Evolutionary conservation across 2,888 invertebrate genomes (phyloP).

Genomic region (Plagodis pulveraria): DNA sequence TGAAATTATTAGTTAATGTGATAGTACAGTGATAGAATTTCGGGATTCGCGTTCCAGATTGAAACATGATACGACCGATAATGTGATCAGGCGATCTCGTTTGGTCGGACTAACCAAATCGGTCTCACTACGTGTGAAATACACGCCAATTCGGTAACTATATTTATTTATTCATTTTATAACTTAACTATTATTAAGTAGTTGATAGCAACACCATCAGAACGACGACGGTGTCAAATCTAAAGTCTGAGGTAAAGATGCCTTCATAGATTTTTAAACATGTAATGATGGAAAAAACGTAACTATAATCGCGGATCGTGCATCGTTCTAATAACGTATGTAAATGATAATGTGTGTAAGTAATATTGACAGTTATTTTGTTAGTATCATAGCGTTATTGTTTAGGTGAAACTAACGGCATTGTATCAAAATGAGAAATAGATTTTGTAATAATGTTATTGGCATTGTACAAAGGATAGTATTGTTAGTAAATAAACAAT

Average conservation of each 20-base stretch:
- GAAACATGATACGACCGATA: constrained; percentile 20
- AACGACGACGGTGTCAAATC: constrained; percentile 80
- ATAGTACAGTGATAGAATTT: constrained; percentile 76
- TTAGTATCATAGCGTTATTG: constrained; percentile 72
- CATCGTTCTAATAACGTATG: constrained; percentile 78
- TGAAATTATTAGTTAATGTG: constrained; percentile 82
- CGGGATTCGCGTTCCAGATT: constrained; percentile 38
- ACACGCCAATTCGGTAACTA: constrained; percentile 71
- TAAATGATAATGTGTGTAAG: constrained; percentile 74
- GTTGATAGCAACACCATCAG: constrained; percentile 76
- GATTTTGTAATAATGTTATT: constrained; percentile 76
- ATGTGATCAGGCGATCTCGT: constrained; percentile 21
- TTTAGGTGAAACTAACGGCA: constrained; percentile 76
- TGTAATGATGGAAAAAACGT: constrained; percentile 72
- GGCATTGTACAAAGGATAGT: constrained; percentile 83
- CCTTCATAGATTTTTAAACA: constrained; percentile 84
- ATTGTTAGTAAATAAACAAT: constrained; percentile 79
- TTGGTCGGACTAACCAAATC: constrained; percentile 38
- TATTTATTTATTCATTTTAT: constrained; percentile 79
- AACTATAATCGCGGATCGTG: constrained; percentile 72
- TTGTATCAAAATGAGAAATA: constrained; percentile 75
- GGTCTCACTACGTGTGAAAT: constrained; percentile 54
- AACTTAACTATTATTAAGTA: constrained; percentile 78
- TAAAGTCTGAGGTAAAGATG: constrained; percentile 85
- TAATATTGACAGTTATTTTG: constrained; percentile 83